These are phyloP conservation scores for Dryoscopus gambensis DNA, from an alignment of 2,113 vertebrate species.

Conservation along the genomic window DNA sequence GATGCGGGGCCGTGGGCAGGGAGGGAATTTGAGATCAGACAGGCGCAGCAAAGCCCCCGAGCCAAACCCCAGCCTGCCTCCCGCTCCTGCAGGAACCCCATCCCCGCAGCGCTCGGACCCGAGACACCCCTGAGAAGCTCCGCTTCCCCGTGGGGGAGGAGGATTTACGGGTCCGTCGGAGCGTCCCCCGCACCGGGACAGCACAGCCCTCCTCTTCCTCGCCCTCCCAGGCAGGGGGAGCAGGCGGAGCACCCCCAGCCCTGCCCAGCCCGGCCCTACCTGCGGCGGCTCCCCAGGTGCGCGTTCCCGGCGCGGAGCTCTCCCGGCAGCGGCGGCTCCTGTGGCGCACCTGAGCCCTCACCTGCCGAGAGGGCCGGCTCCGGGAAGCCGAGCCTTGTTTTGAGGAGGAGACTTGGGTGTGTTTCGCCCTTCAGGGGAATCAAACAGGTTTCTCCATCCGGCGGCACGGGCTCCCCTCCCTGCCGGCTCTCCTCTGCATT, in stretches of 20 bases:
- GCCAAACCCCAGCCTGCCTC: background rate
- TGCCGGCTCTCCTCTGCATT: constrained; percentile 61
- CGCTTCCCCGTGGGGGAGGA: fast-evolving
- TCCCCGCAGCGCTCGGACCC: fast-evolving
- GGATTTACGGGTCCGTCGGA: background rate
- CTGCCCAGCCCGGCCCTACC: background rate
- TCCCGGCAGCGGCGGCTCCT: background rate
- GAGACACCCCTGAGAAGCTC: background rate
- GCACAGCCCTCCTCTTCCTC: background rate
- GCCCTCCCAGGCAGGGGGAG: background rate
- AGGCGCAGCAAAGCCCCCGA: background rate
- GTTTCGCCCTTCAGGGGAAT: constrained; percentile 61
- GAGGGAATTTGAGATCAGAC: background rate
- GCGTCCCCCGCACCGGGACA: background rate
- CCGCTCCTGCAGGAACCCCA: fast-evolving
- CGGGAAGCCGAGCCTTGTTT: constrained; percentile 53
- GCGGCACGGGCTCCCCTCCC: background rate
- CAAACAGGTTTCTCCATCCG: constrained; percentile 75
- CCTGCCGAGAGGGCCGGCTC: constrained; percentile 29
- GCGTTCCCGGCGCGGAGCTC: background rate
- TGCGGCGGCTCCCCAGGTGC: background rate
- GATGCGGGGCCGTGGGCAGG: background rate
- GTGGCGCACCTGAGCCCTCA: background rate
- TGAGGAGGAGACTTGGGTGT: constrained; percentile 68
- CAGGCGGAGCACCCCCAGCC: background rate